These are phyloP conservation scores for Tretioscincus oriximinensis DNA, from an alignment of 2,113 vertebrate species.

Conservation along the genomic window DNA sequence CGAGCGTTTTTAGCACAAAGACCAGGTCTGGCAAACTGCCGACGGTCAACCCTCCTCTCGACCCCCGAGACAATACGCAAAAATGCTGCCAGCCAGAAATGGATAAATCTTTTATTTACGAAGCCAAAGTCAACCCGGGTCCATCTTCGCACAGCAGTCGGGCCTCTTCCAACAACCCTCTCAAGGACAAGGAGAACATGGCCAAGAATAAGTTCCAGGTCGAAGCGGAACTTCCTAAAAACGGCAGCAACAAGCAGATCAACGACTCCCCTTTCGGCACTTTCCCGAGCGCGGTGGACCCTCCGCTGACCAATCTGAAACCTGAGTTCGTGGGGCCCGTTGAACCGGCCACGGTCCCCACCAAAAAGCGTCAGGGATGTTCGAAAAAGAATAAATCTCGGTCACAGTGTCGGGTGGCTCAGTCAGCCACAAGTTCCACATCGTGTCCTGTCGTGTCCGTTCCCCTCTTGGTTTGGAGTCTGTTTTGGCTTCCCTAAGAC, in stretches of 20 bases:
- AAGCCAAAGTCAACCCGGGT: slow-evolving; percentile 79
- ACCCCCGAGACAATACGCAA: slow-evolving; percentile 58
- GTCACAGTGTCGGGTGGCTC: slow-evolving; percentile 84
- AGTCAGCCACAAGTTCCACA: slow-evolving; percentile 66
- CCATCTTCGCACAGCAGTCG: slow-evolving; percentile 80
- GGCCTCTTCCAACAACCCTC: slow-evolving; percentile 84
- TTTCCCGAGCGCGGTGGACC: slow-evolving; percentile 86
- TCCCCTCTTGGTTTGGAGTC: slow-evolving; percentile 65
- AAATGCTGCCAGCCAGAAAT: slow-evolving; percentile 89
- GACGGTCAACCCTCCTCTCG: slow-evolving; percentile 73
- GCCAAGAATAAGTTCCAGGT: slow-evolving; percentile 83
- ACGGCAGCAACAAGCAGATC: slow-evolving; percentile 89
- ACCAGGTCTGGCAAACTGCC: slow-evolving; percentile 76
- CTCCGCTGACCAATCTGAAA: slow-evolving; percentile 81
- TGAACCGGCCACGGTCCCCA: slow-evolving; percentile 86
- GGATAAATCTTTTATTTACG: slow-evolving; percentile 90
- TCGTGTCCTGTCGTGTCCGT: slow-evolving; percentile 60
- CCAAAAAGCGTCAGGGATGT: slow-evolving; percentile 93
- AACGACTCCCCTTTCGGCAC: slow-evolving; percentile 92
- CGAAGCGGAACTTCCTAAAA: slow-evolving; percentile 81
- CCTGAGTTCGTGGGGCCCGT: slow-evolving; percentile 84
- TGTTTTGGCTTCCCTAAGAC: slow-evolving; percentile 64
- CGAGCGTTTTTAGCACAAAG: slow-evolving; percentile 82
- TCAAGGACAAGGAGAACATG: slow-evolving; percentile 91
- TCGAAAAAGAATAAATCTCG: slow-evolving; percentile 93